Base-by-base conservation (phyloP, 30 jellyfish, hydroid and myxozoan species). In the Morbakka virulenta region DNA sequence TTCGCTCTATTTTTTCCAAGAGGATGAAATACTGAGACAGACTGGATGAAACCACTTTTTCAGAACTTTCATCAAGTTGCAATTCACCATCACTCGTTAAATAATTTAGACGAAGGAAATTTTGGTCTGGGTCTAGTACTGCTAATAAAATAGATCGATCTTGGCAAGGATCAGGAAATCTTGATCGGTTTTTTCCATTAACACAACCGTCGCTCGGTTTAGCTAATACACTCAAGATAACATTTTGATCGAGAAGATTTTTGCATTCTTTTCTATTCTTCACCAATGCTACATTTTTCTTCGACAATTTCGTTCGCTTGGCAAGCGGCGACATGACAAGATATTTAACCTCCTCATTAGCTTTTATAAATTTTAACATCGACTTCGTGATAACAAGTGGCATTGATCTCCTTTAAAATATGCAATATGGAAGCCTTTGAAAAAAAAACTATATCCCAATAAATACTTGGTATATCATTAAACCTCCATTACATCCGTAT, bases 141-240 rank as follows among this genome's bases (percentile, higher is more conserved):
- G 95, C 96, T 57, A 87, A 51, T 68, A 87, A 80, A 31, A 87
- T 62, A 32, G 88, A 80, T 75, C 89, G 79, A 50, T 87, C 96
- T 28, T 85, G 84, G 29, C 85, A 52, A 2, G 96, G 94, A 47
- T 87, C 96, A 29, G 96, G 96, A 75, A 87, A 87, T 29, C 96
- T 50, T 29, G 49, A 64, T 33, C 96, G 63, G 63, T 67, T 79
- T 28, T 85, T 87, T 13, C 96, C 96, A 41, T 87, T 87, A 23
- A 87, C 23, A 2, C 79, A 91, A 20, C 27, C 74, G 12, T 50
- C 83, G 11, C 66, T 91, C 13, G 96, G 86, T 53, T 87, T 87
- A 50, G 96, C 69, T 32, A 81, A 36, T 23, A 81, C 80, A 69
- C 63, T 33, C 62, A 81, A 41, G 9, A 17, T 41, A 41, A 41